Evolutionary conservation across 2,113 vertebrate species (phyloP).

Genomic region (Takifugu flavidus): DNA sequence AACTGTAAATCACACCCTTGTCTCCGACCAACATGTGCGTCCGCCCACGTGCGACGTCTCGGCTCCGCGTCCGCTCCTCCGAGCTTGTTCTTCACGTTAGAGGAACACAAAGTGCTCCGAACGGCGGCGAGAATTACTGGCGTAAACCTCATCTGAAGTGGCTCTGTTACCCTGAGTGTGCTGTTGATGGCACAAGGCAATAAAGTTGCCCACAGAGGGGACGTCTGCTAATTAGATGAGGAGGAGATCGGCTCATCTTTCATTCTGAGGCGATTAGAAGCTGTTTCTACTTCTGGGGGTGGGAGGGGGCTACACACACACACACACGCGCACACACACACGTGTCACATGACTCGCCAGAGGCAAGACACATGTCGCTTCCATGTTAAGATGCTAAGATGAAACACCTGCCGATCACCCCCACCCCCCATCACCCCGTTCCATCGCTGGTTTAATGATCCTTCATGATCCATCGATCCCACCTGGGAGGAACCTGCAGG

Average conservation of each 20-base stretch:
- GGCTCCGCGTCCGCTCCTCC: constrained; percentile 8
- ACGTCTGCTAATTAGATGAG: constrained; percentile 50
- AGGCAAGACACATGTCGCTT: background rate
- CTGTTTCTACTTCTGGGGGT: background rate
- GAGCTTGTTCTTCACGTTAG: constrained; percentile 30
- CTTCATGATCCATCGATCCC: constrained; percentile 58
- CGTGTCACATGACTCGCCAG: too few species aligned
- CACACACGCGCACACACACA: too few species aligned
- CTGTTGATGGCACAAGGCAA: constrained; percentile 31
- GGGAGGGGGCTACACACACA: background rate
- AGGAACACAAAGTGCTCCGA: constrained; percentile 12
- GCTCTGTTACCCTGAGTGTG: background rate
- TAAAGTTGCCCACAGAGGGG: constrained; percentile 40
- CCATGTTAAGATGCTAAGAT: constrained; percentile 18
- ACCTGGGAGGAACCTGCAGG: constrained; percentile 35
- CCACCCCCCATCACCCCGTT: constrained; percentile 18
- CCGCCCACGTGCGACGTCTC: background rate
- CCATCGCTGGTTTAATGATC: constrained; percentile 12
- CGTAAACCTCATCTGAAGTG: constrained; percentile 17
- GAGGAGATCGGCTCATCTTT: constrained; percentile 44
- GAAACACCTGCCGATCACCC: constrained; percentile 33
- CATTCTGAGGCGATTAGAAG: constrained; percentile 46
- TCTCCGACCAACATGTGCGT: constrained; percentile 6
- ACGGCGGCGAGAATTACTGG: background rate
- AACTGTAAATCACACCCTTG: background rate